A percentile compares a stretch with the other conserved stretches of the same genome.
These are phyloP conservation scores for Tachyglossus aculeatus DNA, from an alignment of 2,797 vertebrate genomes.

Conservation along the genomic window DNA sequence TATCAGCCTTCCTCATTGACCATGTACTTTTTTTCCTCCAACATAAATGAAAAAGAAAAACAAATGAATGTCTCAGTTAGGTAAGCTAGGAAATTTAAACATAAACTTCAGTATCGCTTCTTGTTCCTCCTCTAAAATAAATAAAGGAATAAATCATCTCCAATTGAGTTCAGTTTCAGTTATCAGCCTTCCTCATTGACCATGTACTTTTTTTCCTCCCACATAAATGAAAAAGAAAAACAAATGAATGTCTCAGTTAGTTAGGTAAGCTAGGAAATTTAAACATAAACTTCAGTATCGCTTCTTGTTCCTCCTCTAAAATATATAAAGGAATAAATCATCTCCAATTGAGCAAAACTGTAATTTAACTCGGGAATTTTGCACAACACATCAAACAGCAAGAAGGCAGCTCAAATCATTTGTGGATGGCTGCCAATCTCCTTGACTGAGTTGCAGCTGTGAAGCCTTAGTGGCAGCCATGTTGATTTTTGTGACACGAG, in stretches of 20 bases:
- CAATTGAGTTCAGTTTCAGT: not conserved
- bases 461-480: slow-evolving; percentile 13
- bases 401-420: slow-evolving; percentile 4
- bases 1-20: not conserved
- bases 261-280: not conserved
- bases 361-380: slow-evolving; percentile 20
- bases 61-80: not conserved
- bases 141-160: slow-evolving; percentile 2
- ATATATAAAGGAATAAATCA: slow-evolving; percentile 13
- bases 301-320: not conserved
- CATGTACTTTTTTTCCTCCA: too few relatives aligned
- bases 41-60: not conserved
- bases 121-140: not conserved
- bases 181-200: not conserved
- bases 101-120: slow-evolving; percentile 2
- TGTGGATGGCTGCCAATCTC: slow-evolving; percentile 6
- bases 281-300: slow-evolving; percentile 14
- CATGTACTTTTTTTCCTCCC: too few relatives aligned
- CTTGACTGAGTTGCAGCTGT: slow-evolving; percentile 14
- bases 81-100: slow-evolving; percentile 7
- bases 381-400: slow-evolving; percentile 12
- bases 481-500: not conserved
- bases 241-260: not conserved
- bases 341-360: not conserved
- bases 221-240: not conserved